Conservation (phyloP, 2,888 invertebrate genomes). For the Laspeyria flexula region DNA sequence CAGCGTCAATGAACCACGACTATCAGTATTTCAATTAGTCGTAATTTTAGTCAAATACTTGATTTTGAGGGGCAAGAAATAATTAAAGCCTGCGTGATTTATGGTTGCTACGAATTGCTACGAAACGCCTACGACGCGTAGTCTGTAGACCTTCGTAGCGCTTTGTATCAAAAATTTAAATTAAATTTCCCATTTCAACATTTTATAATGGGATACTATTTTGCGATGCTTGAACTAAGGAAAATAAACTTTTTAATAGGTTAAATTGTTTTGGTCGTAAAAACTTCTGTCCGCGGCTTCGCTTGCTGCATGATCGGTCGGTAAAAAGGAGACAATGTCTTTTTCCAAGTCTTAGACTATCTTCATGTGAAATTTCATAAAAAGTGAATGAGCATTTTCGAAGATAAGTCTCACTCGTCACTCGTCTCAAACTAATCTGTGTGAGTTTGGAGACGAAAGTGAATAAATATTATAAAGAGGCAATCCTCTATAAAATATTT, state of each 20-base stretch:
- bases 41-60: slow-evolving; percentile 2
- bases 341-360: too few relatives aligned
- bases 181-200: slow-evolving; percentile 10
- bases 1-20: not conserved
- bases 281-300: too few relatives aligned
- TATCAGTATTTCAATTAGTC: slow-evolving; percentile 1
- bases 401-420: too few relatives aligned
- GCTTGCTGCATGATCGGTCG: too few relatives aligned
- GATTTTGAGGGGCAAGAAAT: slow-evolving; percentile 1
- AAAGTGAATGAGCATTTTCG: too few relatives aligned
- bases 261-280: too few relatives aligned
- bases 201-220: slow-evolving; percentile 2
- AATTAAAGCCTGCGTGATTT: slow-evolving; percentile 10
- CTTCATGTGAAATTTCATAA: too few relatives aligned
- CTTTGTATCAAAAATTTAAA: slow-evolving; percentile 19
- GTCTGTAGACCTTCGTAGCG: slow-evolving; percentile 26
- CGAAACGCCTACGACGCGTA: slow-evolving; percentile 38
- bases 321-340: too few relatives aligned
- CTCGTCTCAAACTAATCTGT: too few relatives aligned
- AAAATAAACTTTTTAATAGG: not conserved
- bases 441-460: too few relatives aligned
- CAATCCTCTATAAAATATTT: too few relatives aligned
- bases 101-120: slow-evolving; percentile 32
- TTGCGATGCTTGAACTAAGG: slow-evolving; percentile 1
- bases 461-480: too few relatives aligned